Conservation (phyloP, 2,113 vertebrate genomes). For the Microcebus griseorufus region DNA sequence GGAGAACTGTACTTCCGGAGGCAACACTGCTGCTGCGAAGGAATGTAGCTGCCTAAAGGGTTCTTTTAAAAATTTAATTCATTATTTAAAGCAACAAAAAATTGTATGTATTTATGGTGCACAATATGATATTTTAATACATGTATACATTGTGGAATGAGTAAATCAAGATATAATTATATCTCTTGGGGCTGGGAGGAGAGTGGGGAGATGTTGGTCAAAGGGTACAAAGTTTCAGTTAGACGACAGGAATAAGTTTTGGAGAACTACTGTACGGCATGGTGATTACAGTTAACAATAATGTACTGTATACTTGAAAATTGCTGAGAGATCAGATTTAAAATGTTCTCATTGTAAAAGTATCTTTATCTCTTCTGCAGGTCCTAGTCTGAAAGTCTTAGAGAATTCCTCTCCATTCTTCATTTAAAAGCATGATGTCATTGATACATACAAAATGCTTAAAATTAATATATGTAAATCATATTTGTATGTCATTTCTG, state of each 20-base stretch:
- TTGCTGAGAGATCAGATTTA: neutral
- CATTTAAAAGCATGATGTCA: neutral
- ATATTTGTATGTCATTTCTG: constrained; percentile 19
- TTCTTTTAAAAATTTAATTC: neutral
- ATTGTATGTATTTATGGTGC: neutral
- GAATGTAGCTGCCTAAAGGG: neutral
- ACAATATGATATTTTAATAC: neutral
- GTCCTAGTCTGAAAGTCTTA: neutral
- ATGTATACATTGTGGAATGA: neutral
- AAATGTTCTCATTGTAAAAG: neutral
- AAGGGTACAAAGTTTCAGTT: neutral
- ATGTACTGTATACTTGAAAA: neutral
- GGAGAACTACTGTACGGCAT: neutral
- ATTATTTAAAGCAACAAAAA: neutral
- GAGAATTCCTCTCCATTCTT: constrained; percentile 25
- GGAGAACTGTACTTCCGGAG: neutral
- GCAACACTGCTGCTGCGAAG: neutral
- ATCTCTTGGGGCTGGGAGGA: neutral
- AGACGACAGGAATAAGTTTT: neutral
- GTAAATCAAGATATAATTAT: neutral
- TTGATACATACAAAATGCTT: constrained; percentile 6
- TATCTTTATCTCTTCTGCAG: neutral
- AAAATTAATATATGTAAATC: constrained; percentile 14
- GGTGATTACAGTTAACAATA: neutral
- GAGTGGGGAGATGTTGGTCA: neutral